Evolutionary conservation across 92 coral and sea anemone genomes (phyloP).

Genomic region (Ricordea florida): DNA sequence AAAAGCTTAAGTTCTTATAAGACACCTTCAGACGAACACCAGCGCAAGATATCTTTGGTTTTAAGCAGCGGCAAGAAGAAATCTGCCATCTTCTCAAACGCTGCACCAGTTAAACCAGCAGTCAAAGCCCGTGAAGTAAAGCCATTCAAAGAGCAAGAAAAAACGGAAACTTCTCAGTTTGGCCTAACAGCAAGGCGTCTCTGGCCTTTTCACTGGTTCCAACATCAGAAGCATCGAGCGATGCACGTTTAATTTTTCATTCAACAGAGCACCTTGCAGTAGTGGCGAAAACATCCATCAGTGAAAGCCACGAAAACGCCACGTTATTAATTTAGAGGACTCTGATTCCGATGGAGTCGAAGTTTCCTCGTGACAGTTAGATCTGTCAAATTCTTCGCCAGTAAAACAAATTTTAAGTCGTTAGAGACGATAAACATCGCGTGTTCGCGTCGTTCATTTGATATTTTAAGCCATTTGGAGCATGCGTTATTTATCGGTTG

Average conservation of each 20-base stretch:
- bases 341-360: neutral
- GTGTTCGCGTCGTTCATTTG: no score
- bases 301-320: neutral
- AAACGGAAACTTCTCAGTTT: neutral
- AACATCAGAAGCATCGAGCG: neutral
- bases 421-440: neutral
- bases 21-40: slow-evolving; percentile 1
- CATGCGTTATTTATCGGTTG: no score
- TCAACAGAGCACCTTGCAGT: neutral
- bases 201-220: neutral
- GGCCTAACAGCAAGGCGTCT: neutral
- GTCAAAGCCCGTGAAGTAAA: neutral
- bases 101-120: neutral
- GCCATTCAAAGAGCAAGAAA: neutral
- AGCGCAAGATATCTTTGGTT: slow-evolving; percentile 4
- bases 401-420: neutral
- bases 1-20: slow-evolving; percentile 14
- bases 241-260: neutral
- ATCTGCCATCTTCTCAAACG: neutral
- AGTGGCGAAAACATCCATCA: neutral
- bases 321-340: neutral
- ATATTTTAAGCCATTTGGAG: no score
- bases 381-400: neutral
- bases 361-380: neutral
- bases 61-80: neutral